Conservation (phyloP, 2,113 vertebrate genomes). For the Pyrgilauda ruficollis region DNA sequence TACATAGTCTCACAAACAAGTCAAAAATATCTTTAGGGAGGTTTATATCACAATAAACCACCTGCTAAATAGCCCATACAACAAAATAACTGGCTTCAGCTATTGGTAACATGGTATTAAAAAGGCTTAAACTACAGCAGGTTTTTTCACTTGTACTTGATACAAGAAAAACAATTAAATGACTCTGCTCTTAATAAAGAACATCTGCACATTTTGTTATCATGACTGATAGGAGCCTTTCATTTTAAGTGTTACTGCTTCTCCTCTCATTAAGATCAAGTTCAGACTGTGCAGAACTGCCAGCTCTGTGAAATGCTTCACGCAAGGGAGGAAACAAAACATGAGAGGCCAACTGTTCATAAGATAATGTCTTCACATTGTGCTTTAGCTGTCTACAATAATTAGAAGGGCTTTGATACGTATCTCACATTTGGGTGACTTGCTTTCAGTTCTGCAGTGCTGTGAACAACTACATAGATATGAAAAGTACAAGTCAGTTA, state of each 20-base stretch:
- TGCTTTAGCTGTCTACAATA: neutral
- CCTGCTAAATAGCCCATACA: neutral
- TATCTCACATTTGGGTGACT: neutral
- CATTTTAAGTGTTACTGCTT: neutral
- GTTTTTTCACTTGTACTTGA: neutral
- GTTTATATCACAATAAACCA: neutral
- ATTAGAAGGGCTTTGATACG: neutral
- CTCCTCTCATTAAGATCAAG: constrained; percentile 45
- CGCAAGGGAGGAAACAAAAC: constrained; percentile 4
- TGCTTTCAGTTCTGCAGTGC: neutral
- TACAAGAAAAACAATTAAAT: neutral
- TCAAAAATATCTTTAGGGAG: neutral
- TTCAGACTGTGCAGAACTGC: neutral
- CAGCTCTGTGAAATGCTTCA: neutral
- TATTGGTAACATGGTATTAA: neutral
- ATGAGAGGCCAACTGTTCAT: constrained; percentile 17
- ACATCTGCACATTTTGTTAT: constrained; percentile 23
- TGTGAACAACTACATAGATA: neutral
- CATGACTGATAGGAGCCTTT: neutral
- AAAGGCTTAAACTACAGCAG: neutral
- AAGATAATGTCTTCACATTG: neutral
- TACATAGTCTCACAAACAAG: neutral
- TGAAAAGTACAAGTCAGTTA: constrained; percentile 9
- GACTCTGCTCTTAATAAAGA: constrained; percentile 4
- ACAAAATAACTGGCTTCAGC: neutral